Percentiles rank a stretch among this genome's conserved stretches.
Evolutionary conservation across 2,888 invertebrate species (phyloP).

Genomic region (Willowsia nigromaculata): DNA sequence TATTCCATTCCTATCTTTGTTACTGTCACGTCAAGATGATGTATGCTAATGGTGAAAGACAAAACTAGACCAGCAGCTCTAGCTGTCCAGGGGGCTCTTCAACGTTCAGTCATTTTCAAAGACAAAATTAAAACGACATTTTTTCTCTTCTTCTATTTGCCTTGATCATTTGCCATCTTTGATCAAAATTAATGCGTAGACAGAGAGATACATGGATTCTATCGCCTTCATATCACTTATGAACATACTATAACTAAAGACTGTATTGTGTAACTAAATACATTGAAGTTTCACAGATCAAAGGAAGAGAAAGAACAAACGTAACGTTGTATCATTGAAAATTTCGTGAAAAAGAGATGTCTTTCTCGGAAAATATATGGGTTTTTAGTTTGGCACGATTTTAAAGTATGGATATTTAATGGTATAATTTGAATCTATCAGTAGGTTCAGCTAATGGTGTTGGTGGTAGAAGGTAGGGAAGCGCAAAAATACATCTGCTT

Average conservation of each 20-base stretch:
- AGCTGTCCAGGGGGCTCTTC: conserved; percentile 70
- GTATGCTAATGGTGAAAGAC: conserved; percentile 72
- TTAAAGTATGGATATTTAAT: conserved; percentile 58
- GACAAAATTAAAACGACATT: conserved; percentile 54
- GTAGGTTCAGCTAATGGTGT: conserved; percentile 5
- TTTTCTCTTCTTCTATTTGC: conserved; percentile 13
- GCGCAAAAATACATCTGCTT: conserved; percentile 14
- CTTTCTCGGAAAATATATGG: conserved; percentile 51
- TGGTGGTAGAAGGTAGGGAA: conserved; percentile 14
- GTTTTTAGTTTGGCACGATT: conserved; percentile 55
- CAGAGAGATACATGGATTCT: neutral
- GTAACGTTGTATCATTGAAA: neutral
- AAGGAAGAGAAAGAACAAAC: neutral
- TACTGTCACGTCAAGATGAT: conserved; percentile 70
- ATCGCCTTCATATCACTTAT: neutral
- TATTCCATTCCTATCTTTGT: conserved; percentile 53
- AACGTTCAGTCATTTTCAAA: conserved; percentile 17
- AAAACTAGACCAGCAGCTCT: conserved; percentile 74
- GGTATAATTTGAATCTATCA: conserved; percentile 56
- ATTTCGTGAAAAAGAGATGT: conserved; percentile 4
- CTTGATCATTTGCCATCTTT: neutral
- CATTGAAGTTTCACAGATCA: neutral
- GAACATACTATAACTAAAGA: no score
- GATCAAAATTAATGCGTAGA: conserved; percentile 3
- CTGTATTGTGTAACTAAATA: no score